phyloP scores from a whole-genome alignment of 2,797 vertebrate species.

The Emys orbicularis region DNA sequence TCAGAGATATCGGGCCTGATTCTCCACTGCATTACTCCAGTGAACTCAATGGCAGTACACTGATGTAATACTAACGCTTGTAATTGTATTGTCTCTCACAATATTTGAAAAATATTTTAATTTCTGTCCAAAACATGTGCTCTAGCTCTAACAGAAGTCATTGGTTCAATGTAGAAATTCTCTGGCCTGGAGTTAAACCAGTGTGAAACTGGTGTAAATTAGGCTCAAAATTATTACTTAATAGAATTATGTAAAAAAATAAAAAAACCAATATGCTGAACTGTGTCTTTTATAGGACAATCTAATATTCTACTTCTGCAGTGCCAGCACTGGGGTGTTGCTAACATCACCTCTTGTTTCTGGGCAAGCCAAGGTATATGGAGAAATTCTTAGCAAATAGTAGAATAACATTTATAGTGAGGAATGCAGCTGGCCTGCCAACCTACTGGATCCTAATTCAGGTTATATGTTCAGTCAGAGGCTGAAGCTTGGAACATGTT shows the following conservation, averaged over 20 bases:
- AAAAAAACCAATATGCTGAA: neutral
- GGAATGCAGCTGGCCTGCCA: neutral
- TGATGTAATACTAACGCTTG: neutral
- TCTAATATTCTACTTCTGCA: neutral
- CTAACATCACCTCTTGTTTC: neutral
- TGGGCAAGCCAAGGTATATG: neutral
- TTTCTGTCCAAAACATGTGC: neutral
- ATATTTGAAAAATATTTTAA: neutral
- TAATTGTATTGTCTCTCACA: neutral
- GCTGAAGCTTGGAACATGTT: neutral
- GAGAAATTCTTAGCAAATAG: neutral
- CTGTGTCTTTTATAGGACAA: too few relatives aligned
- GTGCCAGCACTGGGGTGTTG: neutral
- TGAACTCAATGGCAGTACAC: neutral
- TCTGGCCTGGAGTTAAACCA: neutral
- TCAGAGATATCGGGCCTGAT: conserved; percentile 19
- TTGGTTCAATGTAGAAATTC: neutral
- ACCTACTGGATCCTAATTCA: neutral
- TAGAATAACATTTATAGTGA: neutral
- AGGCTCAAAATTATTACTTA: neutral
- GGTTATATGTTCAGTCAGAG: neutral
- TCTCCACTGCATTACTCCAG: neutral
- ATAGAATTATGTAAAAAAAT: neutral
- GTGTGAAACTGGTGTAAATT: neutral
- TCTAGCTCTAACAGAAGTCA: neutral